Evolutionary conservation across 2,888 invertebrate species (phyloP), one percentile per base, ranked within the genome.

Genomic region (Drosophila glabriapex): DNA sequence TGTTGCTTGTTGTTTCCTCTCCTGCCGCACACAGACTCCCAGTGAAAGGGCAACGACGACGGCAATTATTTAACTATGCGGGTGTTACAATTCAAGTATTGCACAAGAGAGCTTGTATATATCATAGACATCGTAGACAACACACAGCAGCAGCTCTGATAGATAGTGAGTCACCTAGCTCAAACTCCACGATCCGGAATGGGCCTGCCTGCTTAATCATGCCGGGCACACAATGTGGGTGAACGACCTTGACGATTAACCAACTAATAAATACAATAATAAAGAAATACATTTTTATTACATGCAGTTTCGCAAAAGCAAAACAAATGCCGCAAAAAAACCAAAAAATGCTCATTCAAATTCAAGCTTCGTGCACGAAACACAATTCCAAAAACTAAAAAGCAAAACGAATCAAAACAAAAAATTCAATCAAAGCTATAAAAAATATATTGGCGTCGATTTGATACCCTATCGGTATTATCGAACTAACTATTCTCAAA

Each of bases 191-290:
- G n/a, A n/a, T 35, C 1, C 3, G 28, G 7, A 33, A 46, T 60
- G 50, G 39, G 55, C 19, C 70, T 64, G 50, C 5, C 70, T 64
- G 50, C 10, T 80, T 68, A 62, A 56, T 35, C 62, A 89, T 80
- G 73, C 83, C 60, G 53, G 54, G 60, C 91, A 84, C 87, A 81
- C 63, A 79, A 80, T 78, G 66, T 89, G 83, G 91, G 88, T 89
- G 88, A 90, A 89, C 66, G 91, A 89, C 88, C 88, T 89, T 89
- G 89, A 77, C 31, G 60, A 77, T 82, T 75, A 70, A 66, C 82
- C 74, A 76, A 78, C 73, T 81, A 78, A 84, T 82, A 73, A 88
- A 82, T 77, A 76, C 82, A 74, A 69, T 39, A 72, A 56, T 72
- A 61, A 41, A 67, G 4, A 25, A 28, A 66, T 56, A 53, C 37